Conservation (phyloP, 2,797 vertebrate genomes). For the Hyperoplus lanceolatus region DNA sequence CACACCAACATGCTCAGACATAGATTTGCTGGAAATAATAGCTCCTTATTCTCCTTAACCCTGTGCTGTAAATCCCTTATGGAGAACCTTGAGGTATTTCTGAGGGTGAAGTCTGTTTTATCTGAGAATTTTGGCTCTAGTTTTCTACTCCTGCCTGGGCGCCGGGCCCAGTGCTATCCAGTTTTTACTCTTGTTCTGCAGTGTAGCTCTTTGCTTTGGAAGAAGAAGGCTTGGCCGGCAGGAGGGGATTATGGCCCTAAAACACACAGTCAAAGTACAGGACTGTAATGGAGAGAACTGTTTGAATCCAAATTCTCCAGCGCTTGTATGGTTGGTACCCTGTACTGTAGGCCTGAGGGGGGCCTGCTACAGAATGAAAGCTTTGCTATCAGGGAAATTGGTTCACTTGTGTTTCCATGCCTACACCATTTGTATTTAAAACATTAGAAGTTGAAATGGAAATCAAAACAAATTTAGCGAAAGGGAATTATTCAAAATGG, state of each 20-base stretch:
- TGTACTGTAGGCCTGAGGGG: background rate
- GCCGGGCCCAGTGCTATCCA: constrained; percentile 42
- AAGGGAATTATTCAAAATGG: background rate
- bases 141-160: constrained; percentile 57
- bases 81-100: constrained; percentile 61
- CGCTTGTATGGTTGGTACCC: constrained; percentile 4
- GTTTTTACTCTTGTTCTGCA: constrained; percentile 47
- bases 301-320: constrained; percentile 33
- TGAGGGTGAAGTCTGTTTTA: constrained; percentile 50
- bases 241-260: constrained; percentile 55
- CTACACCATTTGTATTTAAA: background rate
- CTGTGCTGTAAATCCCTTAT: constrained; percentile 63
- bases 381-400: background rate
- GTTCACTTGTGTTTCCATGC: no score
- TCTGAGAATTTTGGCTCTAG: constrained; percentile 56
- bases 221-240: constrained; percentile 36
- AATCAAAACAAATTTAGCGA: background rate
- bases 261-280: constrained; percentile 37
- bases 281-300: constrained; percentile 11
- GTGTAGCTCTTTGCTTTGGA: constrained; percentile 33
- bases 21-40: constrained; percentile 59
- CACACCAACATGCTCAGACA: constrained; percentile 60
- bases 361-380: constrained; percentile 5
- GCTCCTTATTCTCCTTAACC: constrained; percentile 45
- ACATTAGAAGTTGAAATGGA: background rate